These are phyloP conservation scores for Pyrocephalus nanus DNA, from an alignment of 2,797 vertebrate species.

Conservation along the genomic window DNA sequence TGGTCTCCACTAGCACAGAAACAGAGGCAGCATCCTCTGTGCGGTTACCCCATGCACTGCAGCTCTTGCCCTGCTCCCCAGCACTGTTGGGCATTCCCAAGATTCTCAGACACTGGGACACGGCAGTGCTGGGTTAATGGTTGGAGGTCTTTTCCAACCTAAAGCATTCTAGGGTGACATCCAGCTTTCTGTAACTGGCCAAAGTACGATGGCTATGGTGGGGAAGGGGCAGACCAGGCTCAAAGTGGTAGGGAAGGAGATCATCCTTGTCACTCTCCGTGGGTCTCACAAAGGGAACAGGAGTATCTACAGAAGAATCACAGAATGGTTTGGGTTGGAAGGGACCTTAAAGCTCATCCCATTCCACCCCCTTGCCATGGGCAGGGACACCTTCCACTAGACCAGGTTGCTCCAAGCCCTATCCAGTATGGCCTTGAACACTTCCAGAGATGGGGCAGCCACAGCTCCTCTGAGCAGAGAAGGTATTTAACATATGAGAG, in stretches of 20 bases:
- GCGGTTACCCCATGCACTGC: accelerated
- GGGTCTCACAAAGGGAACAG: neutral
- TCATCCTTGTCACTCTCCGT: neutral
- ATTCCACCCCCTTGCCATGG: neutral
- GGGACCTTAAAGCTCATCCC: accelerated
- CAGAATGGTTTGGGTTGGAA: neutral
- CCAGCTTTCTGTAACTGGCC: neutral
- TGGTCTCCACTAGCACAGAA: accelerated
- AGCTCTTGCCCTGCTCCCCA: neutral
- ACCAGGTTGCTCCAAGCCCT: neutral
- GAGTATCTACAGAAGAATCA: neutral
- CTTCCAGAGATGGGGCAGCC: neutral
- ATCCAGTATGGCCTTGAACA: neutral
- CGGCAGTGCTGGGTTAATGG: neutral
- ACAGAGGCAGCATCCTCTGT: accelerated
- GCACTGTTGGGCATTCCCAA: accelerated
- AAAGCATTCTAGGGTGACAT: accelerated
- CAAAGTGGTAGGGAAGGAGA: neutral
- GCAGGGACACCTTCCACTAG: neutral
- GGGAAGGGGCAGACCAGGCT: accelerated
- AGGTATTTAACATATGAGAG: accelerated
- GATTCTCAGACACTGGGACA: neutral
- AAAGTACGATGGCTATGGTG: accelerated
- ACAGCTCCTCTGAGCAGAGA: neutral
- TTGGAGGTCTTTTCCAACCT: neutral